phyloP scores from a whole-genome alignment of 1,140 invertebrate species.

The Euura saliciscinereae region DNA sequence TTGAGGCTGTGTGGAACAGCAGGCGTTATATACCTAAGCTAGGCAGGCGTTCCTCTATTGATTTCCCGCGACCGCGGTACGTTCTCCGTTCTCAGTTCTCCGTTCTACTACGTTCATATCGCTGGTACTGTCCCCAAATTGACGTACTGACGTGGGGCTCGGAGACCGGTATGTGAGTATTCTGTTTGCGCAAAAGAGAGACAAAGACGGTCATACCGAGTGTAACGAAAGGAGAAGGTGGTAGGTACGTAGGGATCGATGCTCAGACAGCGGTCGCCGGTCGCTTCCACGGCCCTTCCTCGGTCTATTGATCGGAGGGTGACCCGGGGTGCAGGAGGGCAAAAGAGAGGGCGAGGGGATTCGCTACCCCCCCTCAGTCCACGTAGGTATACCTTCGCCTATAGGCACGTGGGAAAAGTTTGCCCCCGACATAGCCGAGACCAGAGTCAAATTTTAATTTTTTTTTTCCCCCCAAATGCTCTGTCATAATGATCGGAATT shows the following conservation, averaged over 20 bases:
- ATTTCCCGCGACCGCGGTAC: background rate
- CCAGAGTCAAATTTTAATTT: no score
- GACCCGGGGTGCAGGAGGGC: background rate
- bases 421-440: background rate
- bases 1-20: background rate
- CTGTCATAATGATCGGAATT: no score
- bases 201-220: background rate
- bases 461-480: no score
- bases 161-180: background rate
- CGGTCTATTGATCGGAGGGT: slow-evolving; percentile 46
- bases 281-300: slow-evolving; percentile 40
- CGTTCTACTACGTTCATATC: slow-evolving; percentile 19
- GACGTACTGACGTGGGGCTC: slow-evolving; percentile 21
- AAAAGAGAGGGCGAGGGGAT: background rate
- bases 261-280: slow-evolving; percentile 40
- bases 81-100: background rate
- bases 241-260: slow-evolving; percentile 39
- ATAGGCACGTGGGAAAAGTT: background rate
- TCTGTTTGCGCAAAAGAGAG: slow-evolving; percentile 11
- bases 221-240: background rate
- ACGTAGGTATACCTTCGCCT: background rate
- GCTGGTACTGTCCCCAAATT: slow-evolving; percentile 26
- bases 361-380: background rate
- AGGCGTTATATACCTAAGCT: no score
- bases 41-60: background rate